A percentile compares a stretch with the other conserved stretches of the same genome.
phyloP scores from a whole-genome alignment of 2,797 vertebrate species.

The Oreortyx pictus region DNA sequence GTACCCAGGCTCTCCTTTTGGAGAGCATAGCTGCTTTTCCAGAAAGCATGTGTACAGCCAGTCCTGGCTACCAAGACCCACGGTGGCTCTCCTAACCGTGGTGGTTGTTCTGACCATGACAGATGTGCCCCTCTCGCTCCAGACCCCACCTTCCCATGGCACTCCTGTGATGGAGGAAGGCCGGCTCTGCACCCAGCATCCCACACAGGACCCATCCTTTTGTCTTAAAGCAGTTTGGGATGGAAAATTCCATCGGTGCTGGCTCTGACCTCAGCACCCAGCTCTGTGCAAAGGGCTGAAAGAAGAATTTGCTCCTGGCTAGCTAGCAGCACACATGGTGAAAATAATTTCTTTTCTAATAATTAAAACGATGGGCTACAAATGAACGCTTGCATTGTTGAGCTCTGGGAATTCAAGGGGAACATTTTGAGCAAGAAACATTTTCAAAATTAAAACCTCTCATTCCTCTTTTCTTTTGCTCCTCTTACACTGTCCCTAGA shows the following conservation, averaged over 20 bases:
- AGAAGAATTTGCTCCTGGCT: conserved; percentile 42
- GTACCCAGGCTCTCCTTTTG: neutral
- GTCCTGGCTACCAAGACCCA: neutral
- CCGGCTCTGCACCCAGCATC: neutral
- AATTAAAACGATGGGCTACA: conserved; percentile 55
- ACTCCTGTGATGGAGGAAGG: neutral
- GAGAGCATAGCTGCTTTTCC: neutral
- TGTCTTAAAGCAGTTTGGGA: neutral
- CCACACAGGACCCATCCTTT: accelerated
- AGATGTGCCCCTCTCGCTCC: neutral
- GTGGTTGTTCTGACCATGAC: accelerated
- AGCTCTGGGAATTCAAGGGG: conserved; percentile 46
- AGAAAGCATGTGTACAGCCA: too few relatives aligned
- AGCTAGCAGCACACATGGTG: conserved; percentile 36
- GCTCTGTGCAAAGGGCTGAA: neutral
- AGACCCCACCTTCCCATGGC: neutral
- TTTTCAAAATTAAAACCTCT: conserved; percentile 41
- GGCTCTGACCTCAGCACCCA: neutral
- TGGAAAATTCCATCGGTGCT: conserved; percentile 44
- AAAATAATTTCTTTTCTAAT: conserved; percentile 64
- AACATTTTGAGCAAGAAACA: conserved; percentile 38
- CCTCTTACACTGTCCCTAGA: neutral
- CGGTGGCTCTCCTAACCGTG: neutral
- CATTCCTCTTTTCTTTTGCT: neutral
- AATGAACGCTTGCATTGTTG: conserved; percentile 22